A percentile compares a stretch with the other conserved stretches of the same genome.
Conservation (phyloP, 2,113 vertebrate genomes). For the Narcine bancroftii region DNA sequence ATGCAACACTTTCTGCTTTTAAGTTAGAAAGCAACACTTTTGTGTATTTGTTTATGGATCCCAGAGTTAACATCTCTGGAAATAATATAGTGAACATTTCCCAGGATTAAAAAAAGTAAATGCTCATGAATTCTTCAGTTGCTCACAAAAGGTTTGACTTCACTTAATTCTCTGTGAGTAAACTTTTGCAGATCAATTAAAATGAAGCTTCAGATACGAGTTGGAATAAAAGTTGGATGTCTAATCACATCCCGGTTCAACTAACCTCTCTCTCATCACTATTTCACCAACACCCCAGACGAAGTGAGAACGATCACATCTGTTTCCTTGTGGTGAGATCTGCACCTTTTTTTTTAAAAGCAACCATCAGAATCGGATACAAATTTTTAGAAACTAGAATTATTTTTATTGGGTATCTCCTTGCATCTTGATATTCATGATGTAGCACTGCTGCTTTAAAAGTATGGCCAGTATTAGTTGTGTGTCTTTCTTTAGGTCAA, state of each 20-base stretch:
- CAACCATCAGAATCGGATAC: too few species aligned
- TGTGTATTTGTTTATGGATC: neutral
- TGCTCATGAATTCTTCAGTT: neutral
- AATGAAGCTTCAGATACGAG: neutral
- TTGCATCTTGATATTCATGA: neutral
- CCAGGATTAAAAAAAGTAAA: neutral
- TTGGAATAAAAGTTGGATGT: neutral
- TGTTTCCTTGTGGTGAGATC: neutral
- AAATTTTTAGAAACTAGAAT: neutral
- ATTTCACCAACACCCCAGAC: neutral
- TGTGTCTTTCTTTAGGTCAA: neutral
- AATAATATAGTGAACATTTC: neutral
- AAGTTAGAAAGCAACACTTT: too few species aligned
- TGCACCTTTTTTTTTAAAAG: too few species aligned
- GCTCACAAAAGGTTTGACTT: neutral
- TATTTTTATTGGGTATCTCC: conserved; percentile 2
- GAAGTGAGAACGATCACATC: neutral
- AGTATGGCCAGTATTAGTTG: neutral
- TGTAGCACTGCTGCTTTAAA: neutral
- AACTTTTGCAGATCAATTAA: neutral
- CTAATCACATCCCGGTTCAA: neutral
- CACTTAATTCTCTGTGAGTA: neutral
- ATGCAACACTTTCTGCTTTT: neutral
- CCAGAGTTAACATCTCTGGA: neutral
- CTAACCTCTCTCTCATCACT: neutral